Evolutionary conservation across 2,113 vertebrate genomes (phyloP).

Genomic region (Miniopterus natalensis): DNA sequence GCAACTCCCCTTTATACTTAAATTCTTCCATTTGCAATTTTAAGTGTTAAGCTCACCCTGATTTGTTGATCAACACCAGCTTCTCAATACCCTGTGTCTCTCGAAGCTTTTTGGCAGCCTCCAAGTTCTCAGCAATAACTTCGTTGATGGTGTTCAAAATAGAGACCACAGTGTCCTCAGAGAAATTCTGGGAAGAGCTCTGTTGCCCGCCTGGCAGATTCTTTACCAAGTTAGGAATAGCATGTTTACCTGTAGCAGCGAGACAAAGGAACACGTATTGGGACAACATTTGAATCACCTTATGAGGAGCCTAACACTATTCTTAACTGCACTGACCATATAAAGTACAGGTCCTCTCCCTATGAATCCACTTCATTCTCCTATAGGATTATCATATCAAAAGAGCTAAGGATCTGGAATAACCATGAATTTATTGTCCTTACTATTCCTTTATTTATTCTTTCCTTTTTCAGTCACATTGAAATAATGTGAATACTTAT

Average conservation of each 20-base stretch:
- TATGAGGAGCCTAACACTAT: neutral
- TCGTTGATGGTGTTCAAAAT: slow-evolving; percentile 95
- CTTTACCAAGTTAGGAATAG: slow-evolving; percentile 93
- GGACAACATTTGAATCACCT: neutral
- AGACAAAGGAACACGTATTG: neutral
- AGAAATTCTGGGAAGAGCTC: slow-evolving; percentile 90
- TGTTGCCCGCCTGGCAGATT: slow-evolving; percentile 95
- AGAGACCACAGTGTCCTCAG: slow-evolving; percentile 95
- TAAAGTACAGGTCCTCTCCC: neutral
- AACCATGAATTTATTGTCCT: neutral
- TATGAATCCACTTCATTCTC: neutral
- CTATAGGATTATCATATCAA: neutral
- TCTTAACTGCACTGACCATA: rapidly evolving
- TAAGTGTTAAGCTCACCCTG: slow-evolving; percentile 88
- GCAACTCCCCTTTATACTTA: neutral
- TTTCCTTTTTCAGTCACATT: neutral
- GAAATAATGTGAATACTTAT: neutral
- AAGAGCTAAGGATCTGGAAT: neutral
- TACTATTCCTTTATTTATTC: neutral
- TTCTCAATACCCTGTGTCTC: slow-evolving; percentile 96
- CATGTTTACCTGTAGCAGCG: slow-evolving; percentile 91
- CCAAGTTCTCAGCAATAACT: slow-evolving; percentile 94
- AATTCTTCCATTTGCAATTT: neutral
- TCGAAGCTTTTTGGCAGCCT: slow-evolving; percentile 94
- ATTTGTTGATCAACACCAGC: slow-evolving; percentile 96